phyloP scores from a whole-genome alignment of 2,113 vertebrate genomes.

The Rhizomys pruinosus region DNA sequence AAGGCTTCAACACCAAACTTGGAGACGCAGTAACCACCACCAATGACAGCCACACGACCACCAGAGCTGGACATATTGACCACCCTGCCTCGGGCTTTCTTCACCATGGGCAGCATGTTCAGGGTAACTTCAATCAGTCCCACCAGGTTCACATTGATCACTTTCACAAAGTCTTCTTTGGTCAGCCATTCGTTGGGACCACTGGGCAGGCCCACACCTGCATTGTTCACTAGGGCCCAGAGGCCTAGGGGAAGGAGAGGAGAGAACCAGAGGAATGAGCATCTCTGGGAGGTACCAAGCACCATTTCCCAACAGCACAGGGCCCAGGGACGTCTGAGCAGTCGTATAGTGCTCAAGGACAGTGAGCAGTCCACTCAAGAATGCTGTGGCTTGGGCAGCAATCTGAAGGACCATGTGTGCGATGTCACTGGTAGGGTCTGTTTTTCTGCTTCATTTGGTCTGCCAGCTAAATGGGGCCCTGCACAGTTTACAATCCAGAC shows the following conservation, averaged over 20 bases:
- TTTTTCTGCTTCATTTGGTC: neutral
- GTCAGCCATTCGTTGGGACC: constrained; percentile 87
- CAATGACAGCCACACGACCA: constrained; percentile 83
- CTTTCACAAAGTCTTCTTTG: constrained; percentile 86
- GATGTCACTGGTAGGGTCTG: neutral
- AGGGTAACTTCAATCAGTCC: constrained; percentile 88
- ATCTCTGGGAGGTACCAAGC: neutral
- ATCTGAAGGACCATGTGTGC: neutral
- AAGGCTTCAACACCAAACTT: constrained; percentile 91
- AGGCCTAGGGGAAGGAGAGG: constrained; percentile 83
- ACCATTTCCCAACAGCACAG: neutral
- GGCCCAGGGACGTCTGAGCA: neutral
- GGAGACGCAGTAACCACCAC: constrained; percentile 89
- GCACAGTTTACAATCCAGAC: neutral
- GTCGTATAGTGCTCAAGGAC: neutral
- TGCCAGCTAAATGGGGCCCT: neutral
- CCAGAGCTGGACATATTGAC: constrained; percentile 89
- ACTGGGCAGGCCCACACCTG: constrained; percentile 83
- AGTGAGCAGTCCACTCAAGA: neutral
- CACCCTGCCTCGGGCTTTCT: constrained; percentile 86
- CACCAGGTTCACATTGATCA: constrained; percentile 87
- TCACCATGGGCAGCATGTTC: constrained; percentile 88
- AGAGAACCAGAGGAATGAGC: constrained; percentile 28
- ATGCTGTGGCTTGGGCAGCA: neutral
- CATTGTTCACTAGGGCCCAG: constrained; percentile 92